Percentiles rank a stretch among this genome's conserved stretches.
Conservation (phyloP, 2,113 vertebrate species). For the Chaenogobius annularis region DNA sequence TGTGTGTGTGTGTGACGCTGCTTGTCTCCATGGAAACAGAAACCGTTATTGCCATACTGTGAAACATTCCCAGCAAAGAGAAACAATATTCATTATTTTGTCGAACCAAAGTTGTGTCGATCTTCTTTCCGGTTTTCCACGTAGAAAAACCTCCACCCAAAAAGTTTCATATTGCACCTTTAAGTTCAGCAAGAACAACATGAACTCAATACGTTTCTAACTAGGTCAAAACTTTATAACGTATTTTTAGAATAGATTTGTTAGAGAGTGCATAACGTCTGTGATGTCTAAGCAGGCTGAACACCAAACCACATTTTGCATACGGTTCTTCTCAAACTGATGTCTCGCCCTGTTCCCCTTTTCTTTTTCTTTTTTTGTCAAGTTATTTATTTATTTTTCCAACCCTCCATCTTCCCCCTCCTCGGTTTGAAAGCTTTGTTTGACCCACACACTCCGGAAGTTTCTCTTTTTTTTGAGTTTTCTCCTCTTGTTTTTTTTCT, state of each 20-base stretch:
- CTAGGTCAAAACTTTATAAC: not conserved
- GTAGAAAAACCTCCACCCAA: too few species aligned
- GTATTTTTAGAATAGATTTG: not conserved
- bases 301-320: conserved; percentile 29
- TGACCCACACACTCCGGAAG: conserved; percentile 23
- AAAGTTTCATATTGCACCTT: not conserved
- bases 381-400: conserved; percentile 23
- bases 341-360: conserved; percentile 40
- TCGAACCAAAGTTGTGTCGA: too few species aligned
- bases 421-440: conserved; percentile 34
- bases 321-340: conserved; percentile 52
- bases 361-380: conserved; percentile 26
- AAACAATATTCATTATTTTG: too few species aligned
- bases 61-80: not conserved
- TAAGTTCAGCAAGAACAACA: not conserved
- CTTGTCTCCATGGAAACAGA: too few species aligned
- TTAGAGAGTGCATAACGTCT: not conserved
- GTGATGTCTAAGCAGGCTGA: conserved; percentile 41
- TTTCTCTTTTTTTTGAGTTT: conserved; percentile 32
- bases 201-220: not conserved
- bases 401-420: conserved; percentile 43
- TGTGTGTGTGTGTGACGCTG: not conserved
- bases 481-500: not conserved
- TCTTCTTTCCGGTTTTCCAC: too few species aligned
- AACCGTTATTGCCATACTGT: not conserved